Evolutionary conservation across 1,140 invertebrate genomes (phyloP), one percentile per base, ranked within the genome.

Genomic region (Thaumatotibia leucotreta): DNA sequence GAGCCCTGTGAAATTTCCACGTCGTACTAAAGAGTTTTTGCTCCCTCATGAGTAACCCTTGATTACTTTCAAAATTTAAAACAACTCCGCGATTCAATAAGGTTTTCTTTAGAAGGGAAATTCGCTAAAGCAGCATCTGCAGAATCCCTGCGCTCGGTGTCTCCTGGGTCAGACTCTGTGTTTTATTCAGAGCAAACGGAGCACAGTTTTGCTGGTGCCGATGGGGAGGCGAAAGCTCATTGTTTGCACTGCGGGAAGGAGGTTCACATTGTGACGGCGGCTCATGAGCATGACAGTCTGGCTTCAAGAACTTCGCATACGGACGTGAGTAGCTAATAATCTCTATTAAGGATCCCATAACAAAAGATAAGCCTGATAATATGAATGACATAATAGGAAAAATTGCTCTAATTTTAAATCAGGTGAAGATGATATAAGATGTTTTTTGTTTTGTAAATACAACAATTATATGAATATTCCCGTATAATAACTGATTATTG

Each of bases 121-220:
- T 91, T 93, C 77, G 92, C 96, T 23, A 97, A 97, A 87, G 96
- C 96, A n/a, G 86, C 96, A 54, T 97, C 96, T 73, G 96, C 96
- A 31, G 96, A 97, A 85, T 97, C 96, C 0, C 84, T 97, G 62
- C 93, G 96, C 65, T 97, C 96, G 2, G 95, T 96, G 63, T 97
- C 96, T 79, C 96, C 96, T 10, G 96, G 96, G 10, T 97, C 96
- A 73, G 96, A 97, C 84, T 97, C 95, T 65, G 96, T 97, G 20
- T 97, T 97, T 85, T 97, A 97, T 84, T 96, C 95, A 79, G 96
- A 96, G 92, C 94, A 92, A 73, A 94, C 92, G 69, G 94, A 93
- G 75, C 82, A 78, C 67, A 87, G 77, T 65, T 52, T 82, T 22
- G 74, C 79, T 8, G 82, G 75, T 8, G 83, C 75, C 22, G 83